Evolutionary conservation across 2,888 invertebrate species (phyloP), one percentile per base, ranked within the genome.

Genomic region (Phyllotreta cruciferae): DNA sequence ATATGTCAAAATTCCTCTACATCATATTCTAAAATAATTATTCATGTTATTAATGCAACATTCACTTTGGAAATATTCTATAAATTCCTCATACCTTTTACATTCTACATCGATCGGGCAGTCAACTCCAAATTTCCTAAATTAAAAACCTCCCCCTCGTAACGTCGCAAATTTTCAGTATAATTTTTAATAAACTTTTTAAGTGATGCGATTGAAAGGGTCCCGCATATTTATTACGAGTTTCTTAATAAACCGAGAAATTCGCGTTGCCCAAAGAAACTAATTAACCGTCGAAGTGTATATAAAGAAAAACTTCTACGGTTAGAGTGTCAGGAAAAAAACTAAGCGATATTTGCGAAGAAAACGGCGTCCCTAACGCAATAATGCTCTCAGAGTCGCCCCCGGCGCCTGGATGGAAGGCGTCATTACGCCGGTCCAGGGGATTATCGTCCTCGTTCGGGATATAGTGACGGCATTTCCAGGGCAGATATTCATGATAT

Each of bases 361-460:
- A 41, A 58, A 58, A 58, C 50, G 34, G 39, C 49, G 49, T 57
- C 57, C 57, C 57, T 49, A 57, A 57, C 38, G 57, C 49, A 39
- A 47, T 57, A 57, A 47, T 52, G 50, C 50, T 58, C 35, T 35
- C 9, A 34, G 50, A 50, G 49, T 35, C 41, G 50, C 79, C 78
- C 78, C 74, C 75, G 78, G 78, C 80, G 78, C 76, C 79, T 75
- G 77, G 77, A 75, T 74, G 75, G 77, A 74, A 78, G 78, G 77
- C 79, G 79, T 79, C 79, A 78, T 76, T 78, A 79, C 79, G 79
- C 80, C 79, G 78, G 79, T 80, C 79, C 79, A 74, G 71, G 72
- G 73, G 75, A 75, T 77, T 78, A 78, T 78, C 77, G 77, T 77
- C 76, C 76, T 74, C 75, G 74, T 68, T 70, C 52, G 42, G 60